Base-by-base conservation (phyloP, 2,113 vertebrate genomes). In the Cheilinus undulatus region DNA sequence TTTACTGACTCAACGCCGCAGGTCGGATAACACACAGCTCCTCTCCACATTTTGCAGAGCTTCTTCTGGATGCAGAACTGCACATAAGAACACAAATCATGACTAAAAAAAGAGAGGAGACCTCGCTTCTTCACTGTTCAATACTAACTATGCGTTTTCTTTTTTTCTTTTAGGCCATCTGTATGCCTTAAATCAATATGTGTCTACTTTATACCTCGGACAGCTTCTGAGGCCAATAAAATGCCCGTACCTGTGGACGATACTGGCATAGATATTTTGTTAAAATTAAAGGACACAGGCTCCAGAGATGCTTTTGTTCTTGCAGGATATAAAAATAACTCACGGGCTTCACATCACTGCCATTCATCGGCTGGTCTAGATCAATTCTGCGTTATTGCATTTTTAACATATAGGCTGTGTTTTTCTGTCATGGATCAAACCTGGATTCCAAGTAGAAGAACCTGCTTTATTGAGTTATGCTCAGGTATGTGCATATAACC, bases 401-500 rank as follows among this genome's bases (percentile, higher is more conserved):
- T 90, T 76, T 85, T 64, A 45, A 45, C 17, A 78, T 70, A 75
- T 73, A 84, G 83, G 69, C 77, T 79, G 65, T 82, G 50, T 90
- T 84, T 84, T 65, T 61, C 48, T 83, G 84, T 80, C 77, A 88
- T 75, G 80, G 86, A 84, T 84, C 88, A 87, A 86, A 89, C 58
- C 87, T 92, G 91, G 91, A 94, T 88, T 90, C 73, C 59, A 46
- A 63, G 76, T 74, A 82, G 82, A 90, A 85, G 76, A 91, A 82
- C 83, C 87, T 88, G 81, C 85, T 68, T 93, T 92, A 82, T 90
- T 93, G 80, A 93, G 84, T 92, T 93, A 82, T 89, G 92, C 94
- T 95, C 94, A 95, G 94, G 94, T 94, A 94, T 92, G 92, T 94
- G 89, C 91, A 93, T 92, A 93, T 91, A 93, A 91, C 82, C 80